Percentiles rank a stretch among this genome's conserved stretches.
These are phyloP conservation scores for Chironomus tepperi DNA, from an alignment of 1,140 invertebrate genomes.

Conservation along the genomic window DNA sequence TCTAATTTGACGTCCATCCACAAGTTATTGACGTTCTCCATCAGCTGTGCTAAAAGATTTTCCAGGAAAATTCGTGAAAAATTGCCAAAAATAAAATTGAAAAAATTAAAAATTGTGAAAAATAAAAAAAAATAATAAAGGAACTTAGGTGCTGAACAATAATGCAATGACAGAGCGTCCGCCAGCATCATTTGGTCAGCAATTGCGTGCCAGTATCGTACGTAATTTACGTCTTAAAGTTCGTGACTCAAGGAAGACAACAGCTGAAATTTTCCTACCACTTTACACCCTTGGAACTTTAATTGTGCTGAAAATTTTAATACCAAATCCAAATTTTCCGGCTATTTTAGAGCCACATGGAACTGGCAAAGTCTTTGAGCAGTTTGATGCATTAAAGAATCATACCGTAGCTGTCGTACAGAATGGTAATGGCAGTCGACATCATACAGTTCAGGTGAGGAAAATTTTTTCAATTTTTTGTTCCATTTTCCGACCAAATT, in stretches of 20 bases:
- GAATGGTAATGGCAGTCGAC: constrained; percentile 39
- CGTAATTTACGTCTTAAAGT: constrained; percentile 62
- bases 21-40: not conserved
- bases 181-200: constrained; percentile 46
- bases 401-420: constrained; percentile 58
- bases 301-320: constrained; percentile 59
- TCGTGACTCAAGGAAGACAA: constrained; percentile 60
- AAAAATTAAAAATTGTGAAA: not conserved
- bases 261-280: constrained; percentile 63
- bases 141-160: no score
- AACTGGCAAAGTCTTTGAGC: constrained; percentile 49
- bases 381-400: constrained; percentile 50
- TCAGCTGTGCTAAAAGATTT: not conserved
- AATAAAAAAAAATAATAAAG: no score
- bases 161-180: constrained; percentile 29
- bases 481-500: not conserved
- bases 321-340: constrained; percentile 66
- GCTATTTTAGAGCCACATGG: constrained; percentile 50
- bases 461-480: constrained; percentile 24
- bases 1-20: no score
- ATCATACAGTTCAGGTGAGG: constrained; percentile 49
- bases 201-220: constrained; percentile 58
- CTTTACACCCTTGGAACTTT: constrained; percentile 61
- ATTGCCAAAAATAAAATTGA: not conserved
- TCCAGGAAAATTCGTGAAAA: not conserved